Base-by-base conservation (phyloP, 2,797 vertebrate genomes). In the Thunnus albacares region DNA sequence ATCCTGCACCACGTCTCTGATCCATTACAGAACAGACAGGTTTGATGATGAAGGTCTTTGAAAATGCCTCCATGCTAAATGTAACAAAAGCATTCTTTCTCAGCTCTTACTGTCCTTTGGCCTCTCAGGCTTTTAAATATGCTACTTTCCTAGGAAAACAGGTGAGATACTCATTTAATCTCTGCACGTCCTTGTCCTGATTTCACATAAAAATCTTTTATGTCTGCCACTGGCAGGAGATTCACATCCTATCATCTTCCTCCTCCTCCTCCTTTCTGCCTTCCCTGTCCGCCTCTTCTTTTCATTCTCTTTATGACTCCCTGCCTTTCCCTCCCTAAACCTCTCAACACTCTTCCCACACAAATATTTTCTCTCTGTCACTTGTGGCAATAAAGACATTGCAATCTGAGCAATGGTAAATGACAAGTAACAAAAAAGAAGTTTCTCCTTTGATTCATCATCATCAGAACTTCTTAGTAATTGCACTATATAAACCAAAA, bases 211-310 rank as follows among this genome's bases (percentile, higher is more conserved):
- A 58, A 24, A 69, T 60, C 5, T 55, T 78, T 75, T 72, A 75
- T 69, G 57, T 53, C 43, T 75, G 35, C 11, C 1, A 62, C 65
- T 63, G 71, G 71, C 71, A 79, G 41, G 26, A 72, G 26, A 69
- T 79, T 68, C 79, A 63, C 62, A 41, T 76, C 67, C 53, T 65
- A 47, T 73, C 72, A 77, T 69, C 71, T 70, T 55, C 22, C 43
- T 60, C 17, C 43, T 66, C 20, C 51, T 71, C 49, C 51, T 71
- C 41, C 52, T 59, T 41, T 77, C 49, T 52, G n/a, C 17, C 20
- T 72, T 68, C 53, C 57, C 63, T 63, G 53, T 81, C 70, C 57
- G 10, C 71, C 63, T 79, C 72, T 59, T 49, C 52, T 53, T 79
- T 51, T 56, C 30, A 28, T 59, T 78, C 41, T 66, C 60, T 64